Evolutionary conservation across 2,888 invertebrate genomes (phyloP).

Genomic region (Eledona agricola): DNA sequence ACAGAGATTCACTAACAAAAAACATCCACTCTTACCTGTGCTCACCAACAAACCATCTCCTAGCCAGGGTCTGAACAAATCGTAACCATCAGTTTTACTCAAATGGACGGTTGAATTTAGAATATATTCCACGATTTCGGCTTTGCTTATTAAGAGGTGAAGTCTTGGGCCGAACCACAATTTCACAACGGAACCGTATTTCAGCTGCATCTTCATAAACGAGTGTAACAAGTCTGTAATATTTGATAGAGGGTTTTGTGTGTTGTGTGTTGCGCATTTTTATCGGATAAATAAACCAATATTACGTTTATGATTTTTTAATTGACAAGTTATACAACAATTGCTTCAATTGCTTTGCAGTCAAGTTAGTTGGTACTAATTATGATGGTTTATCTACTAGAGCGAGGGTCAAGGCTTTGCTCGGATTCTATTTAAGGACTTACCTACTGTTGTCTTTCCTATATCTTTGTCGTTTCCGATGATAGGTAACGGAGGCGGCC

Average conservation of each 20-base stretch:
- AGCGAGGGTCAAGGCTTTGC: no score
- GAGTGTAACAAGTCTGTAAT: constrained; percentile 46
- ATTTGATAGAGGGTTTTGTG: no score
- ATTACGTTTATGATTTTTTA: not conserved
- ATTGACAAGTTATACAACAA: constrained; percentile 6
- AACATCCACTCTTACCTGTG: constrained; percentile 41
- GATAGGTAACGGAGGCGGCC: constrained; percentile 47
- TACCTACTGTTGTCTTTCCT: constrained; percentile 46
- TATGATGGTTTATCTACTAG: no score
- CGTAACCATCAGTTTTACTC: constrained; percentile 49
- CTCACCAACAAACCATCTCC: constrained; percentile 51
- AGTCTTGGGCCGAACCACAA: constrained; percentile 47
- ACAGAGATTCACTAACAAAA: not conserved
- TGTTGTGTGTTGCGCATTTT: no score
- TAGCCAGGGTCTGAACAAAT: constrained; percentile 51
- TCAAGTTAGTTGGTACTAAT: no score
- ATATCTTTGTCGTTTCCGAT: constrained; percentile 46
- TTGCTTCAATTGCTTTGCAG: no score
- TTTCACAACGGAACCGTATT: constrained; percentile 49
- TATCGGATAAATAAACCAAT: no score
- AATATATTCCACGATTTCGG: constrained; percentile 47
- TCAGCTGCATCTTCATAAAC: constrained; percentile 42
- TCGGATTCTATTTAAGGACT: constrained; percentile 16
- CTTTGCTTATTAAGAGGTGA: constrained; percentile 47
- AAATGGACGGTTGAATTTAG: constrained; percentile 46